Evolutionary conservation across 2,113 vertebrate genomes (phyloP), one percentile per base, ranked within the genome.

Genomic region (Hirundichthys speculiger): DNA sequence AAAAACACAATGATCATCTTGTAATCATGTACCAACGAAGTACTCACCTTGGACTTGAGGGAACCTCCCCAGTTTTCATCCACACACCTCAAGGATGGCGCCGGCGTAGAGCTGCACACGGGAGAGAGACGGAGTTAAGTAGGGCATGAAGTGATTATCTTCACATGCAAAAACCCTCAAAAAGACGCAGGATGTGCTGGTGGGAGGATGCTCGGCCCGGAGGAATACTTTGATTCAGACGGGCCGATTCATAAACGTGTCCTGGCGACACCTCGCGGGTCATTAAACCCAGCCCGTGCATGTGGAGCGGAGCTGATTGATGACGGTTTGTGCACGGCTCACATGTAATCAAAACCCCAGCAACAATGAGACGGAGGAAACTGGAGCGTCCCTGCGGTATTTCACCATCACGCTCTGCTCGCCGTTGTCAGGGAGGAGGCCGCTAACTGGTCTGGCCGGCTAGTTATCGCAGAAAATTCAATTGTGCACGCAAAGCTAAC

Each of bases 11-110:
- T n/a, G n/a, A 42, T 30, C 18, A 2, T 2, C 16, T 9, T 25
- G 11, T 51, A 52, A 49, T 25, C 20, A 40, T 18, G 20, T 15
- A 13, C 13, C 13, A 55, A 21, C 0, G 38, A 19, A 60, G 2
- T 43, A 89, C 91, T 93, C 87, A 98, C 98, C 98, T 94, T 99
- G 98, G 93, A 99, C 98, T 95, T 99, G 97, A 80, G 98, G 98
- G 97, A 99, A 99, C 95, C 98, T 91, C 86, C 97, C 98, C 92
- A 99, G 18, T 94, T 99, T 98, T 99, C 98, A 99, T 99, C 98
- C 98, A 86, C 98, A 99, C 65, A 99, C 96, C 88, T 98, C 97
- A 15, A 99, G 94, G 85, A 99, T 95, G 89, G 98, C 98, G 74
- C 98, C 98, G 38, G 96, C 89, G 73, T 99, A 99, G 43, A 96